These are phyloP conservation scores for Mastomys coucha DNA, from an alignment of 2,113 vertebrate species.

Conservation along the genomic window DNA sequence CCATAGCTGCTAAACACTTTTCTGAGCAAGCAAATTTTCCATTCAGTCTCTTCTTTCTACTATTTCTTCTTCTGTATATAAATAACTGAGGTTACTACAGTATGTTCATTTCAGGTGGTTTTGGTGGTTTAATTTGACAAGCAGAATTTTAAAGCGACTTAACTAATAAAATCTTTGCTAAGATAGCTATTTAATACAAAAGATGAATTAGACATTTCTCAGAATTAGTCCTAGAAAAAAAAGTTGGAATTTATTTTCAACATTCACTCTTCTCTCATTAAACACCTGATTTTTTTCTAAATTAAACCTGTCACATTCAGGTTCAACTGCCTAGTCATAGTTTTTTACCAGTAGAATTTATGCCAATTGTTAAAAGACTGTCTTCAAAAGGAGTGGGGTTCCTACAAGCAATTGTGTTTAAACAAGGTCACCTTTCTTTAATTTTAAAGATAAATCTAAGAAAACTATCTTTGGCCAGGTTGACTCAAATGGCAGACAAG, in stretches of 20 bases:
- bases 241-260: background rate
- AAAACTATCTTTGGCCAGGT: conserved; percentile 56
- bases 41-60: background rate
- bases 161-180: background rate
- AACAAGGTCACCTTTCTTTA: conserved; percentile 63
- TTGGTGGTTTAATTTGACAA: background rate
- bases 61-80: background rate
- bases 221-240: background rate
- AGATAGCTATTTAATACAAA: conserved; percentile 2
- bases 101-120: background rate
- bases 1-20: background rate
- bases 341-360: background rate
- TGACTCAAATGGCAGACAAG: conserved; percentile 21
- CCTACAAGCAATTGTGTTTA: conserved; percentile 16
- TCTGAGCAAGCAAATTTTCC: background rate
- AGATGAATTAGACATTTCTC: background rate
- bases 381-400: conserved; percentile 18
- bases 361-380: background rate
- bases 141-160: background rate
- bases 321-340: background rate
- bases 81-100: background rate
- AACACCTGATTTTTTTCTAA: background rate
- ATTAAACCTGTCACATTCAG: background rate
- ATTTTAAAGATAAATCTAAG: conserved; percentile 58
- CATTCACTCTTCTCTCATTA: background rate